Evolutionary conservation across 2,888 invertebrate species (phyloP), one percentile per base, ranked within the genome.

Genomic region (Trachelus stipa): DNA sequence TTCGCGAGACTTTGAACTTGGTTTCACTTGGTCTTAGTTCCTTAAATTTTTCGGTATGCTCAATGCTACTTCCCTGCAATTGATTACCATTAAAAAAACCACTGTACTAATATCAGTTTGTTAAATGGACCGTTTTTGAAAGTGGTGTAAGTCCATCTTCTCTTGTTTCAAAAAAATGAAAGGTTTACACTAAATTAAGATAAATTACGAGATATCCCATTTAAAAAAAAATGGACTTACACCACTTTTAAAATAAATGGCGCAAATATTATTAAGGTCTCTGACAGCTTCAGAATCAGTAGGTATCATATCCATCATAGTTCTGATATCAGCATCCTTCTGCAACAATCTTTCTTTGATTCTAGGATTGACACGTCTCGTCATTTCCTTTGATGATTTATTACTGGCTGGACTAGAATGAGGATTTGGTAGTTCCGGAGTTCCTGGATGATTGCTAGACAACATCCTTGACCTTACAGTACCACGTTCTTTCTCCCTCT

Each of bases 321-420:
- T 91, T 79, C 85, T 86, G 75, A 91, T 89, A 77, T 91, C 89
- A 79, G 90, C 91, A 37, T 91, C 91, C 79, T 87, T 90, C 3
- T 82, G 81, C 4, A 85, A 87, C 31, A 84, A 56, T 56, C 56
- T 23, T 9, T 23, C 77, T 37, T 80, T 80, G 74, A 86, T 86
- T 82, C 83, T 87, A 0, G 77, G 76, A 35, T 23, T 76, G 31
- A 34, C 68, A 23, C 78, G 79, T 71, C 80, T 81, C 37, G 74
- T 35, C 9, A 73, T 71, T 11, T 86, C 85, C 74, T 85, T 87
- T 6, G 82, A 77, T 23, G 84, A 79, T 40, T 83, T 83, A 31
- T 74, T 75, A 12, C 82, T 83, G 33, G 76, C 79, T 23, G 84
- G 82, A 77, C 82, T 86, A 11, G 82, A 74, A 81, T 84, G 81